phyloP scores from a whole-genome alignment of 2,888 invertebrate genomes.

The Parnassius glacialis region DNA sequence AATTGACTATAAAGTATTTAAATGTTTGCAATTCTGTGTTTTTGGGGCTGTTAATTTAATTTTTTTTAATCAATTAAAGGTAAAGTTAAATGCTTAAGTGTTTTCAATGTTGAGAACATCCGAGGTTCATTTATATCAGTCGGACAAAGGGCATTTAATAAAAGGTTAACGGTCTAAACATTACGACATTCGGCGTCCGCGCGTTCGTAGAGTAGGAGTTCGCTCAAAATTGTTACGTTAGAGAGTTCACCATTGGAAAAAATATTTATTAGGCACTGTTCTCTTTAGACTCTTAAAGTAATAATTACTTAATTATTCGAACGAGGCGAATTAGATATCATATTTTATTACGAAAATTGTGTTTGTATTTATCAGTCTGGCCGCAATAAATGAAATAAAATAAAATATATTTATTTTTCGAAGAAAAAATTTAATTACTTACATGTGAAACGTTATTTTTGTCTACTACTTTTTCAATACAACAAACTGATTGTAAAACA shows the following conservation, averaged over 20 bases:
- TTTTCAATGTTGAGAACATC: conserved; percentile 21
- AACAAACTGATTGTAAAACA: no score
- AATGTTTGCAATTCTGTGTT: no score
- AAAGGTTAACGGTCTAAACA: conserved; percentile 27
- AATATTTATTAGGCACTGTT: conserved; percentile 16
- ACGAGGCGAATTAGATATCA: background rate
- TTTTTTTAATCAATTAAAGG: no score
- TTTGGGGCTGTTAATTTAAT: no score
- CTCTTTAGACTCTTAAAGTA: conserved; percentile 10
- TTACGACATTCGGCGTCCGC: conserved; percentile 20
- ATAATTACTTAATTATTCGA: conserved; percentile 1
- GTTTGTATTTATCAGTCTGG: no score
- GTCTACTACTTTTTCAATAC: no score
- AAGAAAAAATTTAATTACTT: no score
- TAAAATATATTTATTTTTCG: no score
- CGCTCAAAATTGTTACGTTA: conserved; percentile 1
- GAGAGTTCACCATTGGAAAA: conserved; percentile 3
- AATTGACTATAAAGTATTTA: no score
- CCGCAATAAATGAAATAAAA: no score
- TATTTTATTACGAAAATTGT: background rate
- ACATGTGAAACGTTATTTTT: no score
- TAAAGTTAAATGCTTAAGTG: background rate
- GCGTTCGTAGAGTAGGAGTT: background rate
- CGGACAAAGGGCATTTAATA: conserved; percentile 31
- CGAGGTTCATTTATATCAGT: conserved; percentile 14